Evolutionary conservation across 2,888 invertebrate genomes (phyloP).

Genomic region (Venustoraphidia nigricollis): DNA sequence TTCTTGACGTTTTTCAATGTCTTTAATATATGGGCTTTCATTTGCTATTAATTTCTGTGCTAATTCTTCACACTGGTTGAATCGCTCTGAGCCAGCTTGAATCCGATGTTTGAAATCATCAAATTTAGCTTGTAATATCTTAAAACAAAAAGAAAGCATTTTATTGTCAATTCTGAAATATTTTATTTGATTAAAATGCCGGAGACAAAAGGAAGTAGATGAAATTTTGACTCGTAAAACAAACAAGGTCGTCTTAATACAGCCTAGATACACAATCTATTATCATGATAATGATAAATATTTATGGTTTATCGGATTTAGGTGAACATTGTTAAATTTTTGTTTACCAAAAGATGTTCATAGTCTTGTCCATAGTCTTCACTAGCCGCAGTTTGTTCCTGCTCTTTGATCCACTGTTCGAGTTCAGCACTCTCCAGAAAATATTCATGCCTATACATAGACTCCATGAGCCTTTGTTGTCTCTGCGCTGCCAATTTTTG

Average conservation of each 20-base stretch:
- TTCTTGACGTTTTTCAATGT: constrained; percentile 74
- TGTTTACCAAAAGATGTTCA: constrained; percentile 61
- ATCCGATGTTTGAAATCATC: constrained; percentile 85
- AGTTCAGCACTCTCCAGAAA: constrained; percentile 79
- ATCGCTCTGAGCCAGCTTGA: constrained; percentile 78
- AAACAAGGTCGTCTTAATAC: background rate
- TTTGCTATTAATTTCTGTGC: constrained; percentile 77
- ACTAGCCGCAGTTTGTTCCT: constrained; percentile 72
- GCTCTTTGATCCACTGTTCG: constrained; percentile 85
- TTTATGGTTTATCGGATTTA: background rate
- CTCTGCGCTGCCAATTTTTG: constrained; percentile 66
- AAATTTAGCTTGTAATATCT: constrained; percentile 77
- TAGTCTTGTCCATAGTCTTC: constrained; percentile 93
- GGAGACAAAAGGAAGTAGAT: background rate
- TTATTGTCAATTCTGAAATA: background rate
- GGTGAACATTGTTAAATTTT: background rate
- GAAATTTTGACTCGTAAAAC: background rate
- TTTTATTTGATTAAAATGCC: constrained; percentile 1
- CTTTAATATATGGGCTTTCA: constrained; percentile 71
- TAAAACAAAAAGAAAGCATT: constrained; percentile 11
- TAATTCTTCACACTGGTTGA: constrained; percentile 77
- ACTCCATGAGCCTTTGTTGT: constrained; percentile 79
- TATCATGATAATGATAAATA: background rate
- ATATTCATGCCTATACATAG: constrained; percentile 78
- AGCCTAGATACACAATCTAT: too few relatives aligned